Evolutionary conservation across 2,797 vertebrate species (phyloP), one percentile per base, ranked within the genome.

Genomic region (Parambassis ranga): DNA sequence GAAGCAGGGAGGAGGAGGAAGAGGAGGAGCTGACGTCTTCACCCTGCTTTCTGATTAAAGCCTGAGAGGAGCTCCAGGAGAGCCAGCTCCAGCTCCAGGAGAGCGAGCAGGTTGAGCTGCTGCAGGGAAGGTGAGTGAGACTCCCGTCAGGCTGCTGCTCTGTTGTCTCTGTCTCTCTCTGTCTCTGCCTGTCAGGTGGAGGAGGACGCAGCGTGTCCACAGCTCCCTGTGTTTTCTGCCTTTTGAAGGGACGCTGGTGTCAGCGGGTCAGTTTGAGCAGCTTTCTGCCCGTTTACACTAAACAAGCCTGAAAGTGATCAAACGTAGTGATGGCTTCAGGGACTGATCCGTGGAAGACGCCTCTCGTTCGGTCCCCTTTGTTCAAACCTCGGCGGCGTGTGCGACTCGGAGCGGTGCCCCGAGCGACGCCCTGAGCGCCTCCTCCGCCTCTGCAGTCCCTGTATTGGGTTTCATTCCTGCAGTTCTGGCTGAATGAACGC

Each of bases 381-480:
- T 13, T 30, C 10, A 13, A 30, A 13, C 4, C 28, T 13, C 10
- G 30, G 28, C 19, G 4, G 6, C 7, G 11, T 24, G 27, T 31
- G 13, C 30, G 18, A 50, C 23, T 36, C 5, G 1, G 15, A 47
- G 28, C 56, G 56, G 75, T 2, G 15, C 24, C 14, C 48, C 3
- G 38, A 36, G 23, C 35, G 1, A 31, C 2, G 15, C 24, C 14
- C 48, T 3, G 38, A 36, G 23, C 35, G 1, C 31, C 35, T 10
- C 49, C 43, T 55, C 42, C 50, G 58, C 62, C 30, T 47, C 81
- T 77, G 80, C 82, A 79, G 82, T 65, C 47, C 58, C 48, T 73
- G 83, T 59, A 87, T 90, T 87, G 70, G 51, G 85, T 93, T 90
- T 90, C 89, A 71, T 69, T 86, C 83, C 86, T 88, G 87, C 82